Percentiles rank a stretch among this genome's conserved stretches.
Evolutionary conservation across 2,113 vertebrate species (phyloP).

Genomic region (Bubalus kerabau): DNA sequence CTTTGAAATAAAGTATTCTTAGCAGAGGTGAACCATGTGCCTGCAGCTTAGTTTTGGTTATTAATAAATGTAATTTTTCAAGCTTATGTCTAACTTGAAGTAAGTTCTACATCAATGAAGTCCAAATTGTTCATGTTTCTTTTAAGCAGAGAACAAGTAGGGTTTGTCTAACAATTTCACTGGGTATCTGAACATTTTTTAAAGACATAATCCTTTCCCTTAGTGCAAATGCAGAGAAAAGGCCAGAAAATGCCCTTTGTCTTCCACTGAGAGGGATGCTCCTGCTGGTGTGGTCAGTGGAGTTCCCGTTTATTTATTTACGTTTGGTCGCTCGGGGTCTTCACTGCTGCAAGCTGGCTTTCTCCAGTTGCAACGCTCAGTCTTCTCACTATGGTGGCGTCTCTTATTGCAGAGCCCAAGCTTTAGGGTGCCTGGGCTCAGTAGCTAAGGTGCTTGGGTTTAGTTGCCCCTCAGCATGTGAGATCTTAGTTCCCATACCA

Average conservation of each 20-base stretch:
- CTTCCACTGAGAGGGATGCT: not conserved
- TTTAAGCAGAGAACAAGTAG: not conserved
- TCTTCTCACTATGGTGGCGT: rapidly evolving
- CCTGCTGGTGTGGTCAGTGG: not conserved
- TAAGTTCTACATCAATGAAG: not conserved
- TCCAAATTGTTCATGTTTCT: not conserved
- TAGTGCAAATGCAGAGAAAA: not conserved
- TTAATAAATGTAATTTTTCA: conserved; percentile 15
- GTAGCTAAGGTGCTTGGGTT: not conserved
- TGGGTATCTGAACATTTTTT: not conserved
- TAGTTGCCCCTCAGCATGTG: not conserved
- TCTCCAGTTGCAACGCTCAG: rapidly evolving
- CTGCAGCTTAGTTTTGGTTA: not conserved
- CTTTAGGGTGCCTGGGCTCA: not conserved
- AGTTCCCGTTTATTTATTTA: rapidly evolving
- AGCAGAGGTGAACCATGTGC: not conserved
- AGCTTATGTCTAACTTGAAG: not conserved
- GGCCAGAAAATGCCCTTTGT: not conserved
- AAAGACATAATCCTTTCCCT: not conserved
- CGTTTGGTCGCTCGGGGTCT: not conserved
- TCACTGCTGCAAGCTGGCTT: not conserved
- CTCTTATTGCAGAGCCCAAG: not conserved
- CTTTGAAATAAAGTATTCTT: conserved; percentile 1
- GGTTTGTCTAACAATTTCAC: not conserved
- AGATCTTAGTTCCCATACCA: not conserved